A percentile compares a stretch with the other conserved stretches of the same genome.
phyloP scores from a whole-genome alignment of 2,797 vertebrate species.

The Decapterus maruadsi region DNA sequence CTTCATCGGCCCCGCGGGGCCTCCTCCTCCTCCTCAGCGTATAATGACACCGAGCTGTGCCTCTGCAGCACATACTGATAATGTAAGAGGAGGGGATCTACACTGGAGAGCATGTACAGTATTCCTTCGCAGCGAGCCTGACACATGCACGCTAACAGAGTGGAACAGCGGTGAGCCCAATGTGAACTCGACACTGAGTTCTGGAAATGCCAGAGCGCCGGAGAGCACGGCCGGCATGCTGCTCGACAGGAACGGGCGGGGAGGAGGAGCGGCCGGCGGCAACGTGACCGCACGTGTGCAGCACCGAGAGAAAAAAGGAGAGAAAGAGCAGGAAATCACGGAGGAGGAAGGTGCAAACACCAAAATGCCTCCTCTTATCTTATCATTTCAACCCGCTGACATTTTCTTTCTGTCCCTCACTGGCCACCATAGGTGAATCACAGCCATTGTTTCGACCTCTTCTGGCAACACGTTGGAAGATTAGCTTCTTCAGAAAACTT shows the following conservation, averaged over 20 bases:
- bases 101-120: slow-evolving; percentile 22
- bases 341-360: background rate
- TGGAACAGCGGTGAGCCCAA: slow-evolving; percentile 38
- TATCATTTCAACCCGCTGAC: background rate
- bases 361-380: background rate
- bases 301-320: background rate
- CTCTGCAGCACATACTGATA: slow-evolving; percentile 4
- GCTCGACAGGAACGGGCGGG: slow-evolving; percentile 58
- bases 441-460: background rate
- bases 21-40: background rate
- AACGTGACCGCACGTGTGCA: slow-evolving; percentile 21
- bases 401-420: background rate
- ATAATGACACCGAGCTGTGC: background rate
- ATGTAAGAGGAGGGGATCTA: slow-evolving; percentile 11
- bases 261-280: slow-evolving; percentile 37
- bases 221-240: slow-evolving; percentile 61
- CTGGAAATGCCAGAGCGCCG: slow-evolving; percentile 60
- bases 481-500: too few relatives aligned
- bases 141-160: slow-evolving; percentile 42
- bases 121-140: slow-evolving; percentile 1
- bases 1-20: slow-evolving; percentile 2
- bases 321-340: background rate
- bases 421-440: slow-evolving; percentile 1
- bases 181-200: slow-evolving; percentile 66
- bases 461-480: background rate